Conservation (phyloP, 2,113 vertebrate genomes). For the Holacanthus passer region DNA sequence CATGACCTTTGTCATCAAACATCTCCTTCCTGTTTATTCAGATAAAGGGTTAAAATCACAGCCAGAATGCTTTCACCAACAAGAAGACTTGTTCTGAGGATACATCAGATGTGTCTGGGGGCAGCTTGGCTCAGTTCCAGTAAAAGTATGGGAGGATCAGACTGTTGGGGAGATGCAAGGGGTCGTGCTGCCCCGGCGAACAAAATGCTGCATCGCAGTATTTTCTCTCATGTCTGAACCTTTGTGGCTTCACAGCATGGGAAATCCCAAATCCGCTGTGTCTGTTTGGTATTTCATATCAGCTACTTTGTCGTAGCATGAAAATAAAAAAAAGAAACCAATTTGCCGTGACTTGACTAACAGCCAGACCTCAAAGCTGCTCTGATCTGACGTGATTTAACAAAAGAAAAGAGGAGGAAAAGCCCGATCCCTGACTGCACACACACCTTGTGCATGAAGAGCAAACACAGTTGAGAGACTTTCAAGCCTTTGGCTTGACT, state of each 20-base stretch:
- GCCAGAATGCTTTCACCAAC: background rate
- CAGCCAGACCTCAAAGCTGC: conserved; percentile 71
- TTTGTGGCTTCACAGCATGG: conserved; percentile 22
- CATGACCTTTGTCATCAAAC: conserved; percentile 23
- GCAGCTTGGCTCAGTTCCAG: conserved; percentile 36
- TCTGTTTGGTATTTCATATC: conserved; percentile 29
- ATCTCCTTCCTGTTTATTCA: background rate
- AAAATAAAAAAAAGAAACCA: conserved; percentile 31
- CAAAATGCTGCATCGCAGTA: conserved; percentile 40
- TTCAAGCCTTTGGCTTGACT: conserved; percentile 70
- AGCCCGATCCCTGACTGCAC: conserved; percentile 62
- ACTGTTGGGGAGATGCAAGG: conserved; percentile 32
- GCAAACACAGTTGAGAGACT: conserved; percentile 75
- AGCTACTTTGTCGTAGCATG: conserved; percentile 3
- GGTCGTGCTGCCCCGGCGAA: conserved; percentile 72
- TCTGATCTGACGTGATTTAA: conserved; percentile 72
- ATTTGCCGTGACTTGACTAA: conserved; percentile 67
- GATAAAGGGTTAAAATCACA: background rate
- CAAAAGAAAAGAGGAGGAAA: conserved; percentile 73
- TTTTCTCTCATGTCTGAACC: conserved; percentile 11
- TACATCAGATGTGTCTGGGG: background rate
- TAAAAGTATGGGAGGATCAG: conserved; percentile 51
- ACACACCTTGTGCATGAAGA: conserved; percentile 69
- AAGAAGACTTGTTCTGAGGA: background rate
- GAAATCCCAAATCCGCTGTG: conserved; percentile 44